A percentile compares a stretch with the other conserved stretches of the same genome.
phyloP scores from a whole-genome alignment of 2,113 vertebrate species.

The Eira barbara region DNA sequence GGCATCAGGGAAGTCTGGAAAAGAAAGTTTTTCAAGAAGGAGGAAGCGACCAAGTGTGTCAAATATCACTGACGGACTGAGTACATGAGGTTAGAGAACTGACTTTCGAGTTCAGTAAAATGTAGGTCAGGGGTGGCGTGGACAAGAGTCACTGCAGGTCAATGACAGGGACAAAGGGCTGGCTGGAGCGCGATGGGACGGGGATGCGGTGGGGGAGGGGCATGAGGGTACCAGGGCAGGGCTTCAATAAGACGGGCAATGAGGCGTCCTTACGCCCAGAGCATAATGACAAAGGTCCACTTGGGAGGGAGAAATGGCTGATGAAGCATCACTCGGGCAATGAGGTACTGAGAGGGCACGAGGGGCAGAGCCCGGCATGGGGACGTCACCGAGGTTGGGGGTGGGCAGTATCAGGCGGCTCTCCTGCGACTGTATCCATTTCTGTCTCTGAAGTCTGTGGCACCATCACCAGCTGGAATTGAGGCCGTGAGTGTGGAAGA shows the following conservation, averaged over 20 bases:
- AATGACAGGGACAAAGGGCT: background rate
- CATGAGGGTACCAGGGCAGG: background rate
- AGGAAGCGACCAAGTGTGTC: background rate
- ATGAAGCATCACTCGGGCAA: fast-evolving
- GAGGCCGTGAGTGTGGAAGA: background rate
- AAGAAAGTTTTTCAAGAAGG: background rate
- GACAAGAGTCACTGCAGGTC: background rate
- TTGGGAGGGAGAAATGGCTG: background rate
- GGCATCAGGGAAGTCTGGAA: background rate
- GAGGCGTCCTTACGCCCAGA: background rate
- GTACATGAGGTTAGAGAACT: background rate
- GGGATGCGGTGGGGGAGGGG: background rate
- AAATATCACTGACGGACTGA: background rate
- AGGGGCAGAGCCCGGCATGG: background rate
- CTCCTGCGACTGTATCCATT: background rate
- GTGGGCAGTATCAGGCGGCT: no score
- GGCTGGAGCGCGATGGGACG: background rate
- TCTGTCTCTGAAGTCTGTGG: background rate
- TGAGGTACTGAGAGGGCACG: fast-evolving
- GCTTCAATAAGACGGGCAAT: background rate
- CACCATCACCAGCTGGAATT: background rate
- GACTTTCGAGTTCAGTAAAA: background rate
- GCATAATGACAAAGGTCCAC: background rate
- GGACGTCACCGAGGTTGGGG: background rate
- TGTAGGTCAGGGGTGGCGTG: background rate